A percentile compares a stretch with the other conserved stretches of the same genome.
phyloP scores from a whole-genome alignment of 2,888 invertebrate species.

The Ennomos quercinarius region DNA sequence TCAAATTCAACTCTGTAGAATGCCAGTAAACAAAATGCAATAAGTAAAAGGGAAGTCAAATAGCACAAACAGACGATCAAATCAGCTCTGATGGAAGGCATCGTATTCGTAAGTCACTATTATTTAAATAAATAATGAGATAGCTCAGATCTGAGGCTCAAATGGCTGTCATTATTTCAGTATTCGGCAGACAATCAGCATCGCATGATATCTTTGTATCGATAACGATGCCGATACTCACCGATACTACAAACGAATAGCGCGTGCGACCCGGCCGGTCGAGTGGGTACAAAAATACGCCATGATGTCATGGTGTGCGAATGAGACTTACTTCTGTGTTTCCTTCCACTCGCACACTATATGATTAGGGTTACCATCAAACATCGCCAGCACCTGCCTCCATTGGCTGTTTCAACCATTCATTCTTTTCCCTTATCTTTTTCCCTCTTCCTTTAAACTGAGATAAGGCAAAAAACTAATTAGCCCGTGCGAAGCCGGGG shows the following conservation, averaged over 20 bases:
- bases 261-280: conserved; percentile 70
- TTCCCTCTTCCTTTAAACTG: no score
- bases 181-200: conserved; percentile 42
- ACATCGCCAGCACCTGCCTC: no score
- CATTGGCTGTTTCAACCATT: no score
- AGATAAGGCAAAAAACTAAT: no score
- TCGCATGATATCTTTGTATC: conserved; percentile 50
- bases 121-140: conserved; percentile 22
- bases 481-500: no score
- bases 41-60: no score
- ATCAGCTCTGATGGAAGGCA: conserved; percentile 4
- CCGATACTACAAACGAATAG: conserved; percentile 71
- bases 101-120: conserved; percentile 11
- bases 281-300: conserved; percentile 78
- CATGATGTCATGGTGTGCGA: conserved; percentile 84
- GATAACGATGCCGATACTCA: conserved; percentile 69
- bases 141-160: no score
- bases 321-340: conserved; percentile 52
- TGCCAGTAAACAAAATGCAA: background rate
- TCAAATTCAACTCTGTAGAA: no score
- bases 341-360: conserved; percentile 54
- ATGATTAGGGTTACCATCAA: conserved; percentile 26
- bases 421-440: no score
- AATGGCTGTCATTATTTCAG: conserved; percentile 32
- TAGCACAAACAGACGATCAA: conserved; percentile 1